Conservation (phyloP, 1,140 invertebrate species). For the Zelostemma sp. region DNA sequence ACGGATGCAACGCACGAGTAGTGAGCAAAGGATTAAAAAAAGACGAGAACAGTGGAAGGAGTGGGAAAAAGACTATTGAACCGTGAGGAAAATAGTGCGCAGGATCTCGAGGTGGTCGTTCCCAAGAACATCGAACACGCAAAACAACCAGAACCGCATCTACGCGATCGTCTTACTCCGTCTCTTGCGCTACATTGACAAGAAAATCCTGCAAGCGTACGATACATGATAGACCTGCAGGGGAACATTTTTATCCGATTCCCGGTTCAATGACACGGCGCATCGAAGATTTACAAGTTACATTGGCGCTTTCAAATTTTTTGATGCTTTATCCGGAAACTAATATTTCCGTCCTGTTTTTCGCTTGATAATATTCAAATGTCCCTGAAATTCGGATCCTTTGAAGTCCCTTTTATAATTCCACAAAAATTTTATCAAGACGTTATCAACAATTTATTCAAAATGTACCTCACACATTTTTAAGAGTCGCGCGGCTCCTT, state of each 20-base stretch:
- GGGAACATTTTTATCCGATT: conserved; percentile 23
- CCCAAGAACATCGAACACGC: conserved; percentile 46
- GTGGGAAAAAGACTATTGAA: conserved; percentile 29
- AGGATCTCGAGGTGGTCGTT: conserved; percentile 29
- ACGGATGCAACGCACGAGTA: conserved; percentile 31
- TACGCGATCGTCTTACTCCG: conserved; percentile 43
- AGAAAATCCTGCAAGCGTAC: conserved; percentile 41
- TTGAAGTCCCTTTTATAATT: too few relatives aligned
- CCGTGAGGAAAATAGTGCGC: conserved; percentile 37
- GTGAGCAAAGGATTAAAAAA: conserved; percentile 24
- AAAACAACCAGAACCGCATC: conserved; percentile 43
- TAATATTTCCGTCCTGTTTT: too few relatives aligned
- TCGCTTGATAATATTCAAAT: too few relatives aligned
- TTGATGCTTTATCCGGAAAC: too few relatives aligned
- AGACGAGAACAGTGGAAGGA: conserved; percentile 33
- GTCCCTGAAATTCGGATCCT: too few relatives aligned
- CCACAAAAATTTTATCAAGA: too few relatives aligned
- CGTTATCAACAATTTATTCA: too few relatives aligned
- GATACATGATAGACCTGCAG: conserved; percentile 33
- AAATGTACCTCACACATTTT: too few relatives aligned
- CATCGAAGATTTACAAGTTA: conserved; percentile 19
- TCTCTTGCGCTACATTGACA: conserved; percentile 41
- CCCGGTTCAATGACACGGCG: conserved; percentile 32
- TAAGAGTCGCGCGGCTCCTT: too few relatives aligned
- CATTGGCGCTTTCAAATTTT: too few relatives aligned